phyloP scores from a whole-genome alignment of 2,888 invertebrate species.

The Neoascia interrupta region DNA sequence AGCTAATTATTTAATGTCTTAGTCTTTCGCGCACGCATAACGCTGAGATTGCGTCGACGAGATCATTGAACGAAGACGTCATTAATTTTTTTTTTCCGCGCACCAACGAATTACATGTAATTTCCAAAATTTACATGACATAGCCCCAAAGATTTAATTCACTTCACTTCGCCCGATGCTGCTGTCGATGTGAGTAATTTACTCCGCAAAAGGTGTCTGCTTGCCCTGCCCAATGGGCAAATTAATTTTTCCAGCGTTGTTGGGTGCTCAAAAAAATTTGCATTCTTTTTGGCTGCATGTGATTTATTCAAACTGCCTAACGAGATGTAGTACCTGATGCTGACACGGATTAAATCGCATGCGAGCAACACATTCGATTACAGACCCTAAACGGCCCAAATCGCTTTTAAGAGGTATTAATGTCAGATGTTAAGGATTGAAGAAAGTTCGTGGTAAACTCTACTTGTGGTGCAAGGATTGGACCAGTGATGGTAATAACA shows the following conservation, averaged over 20 bases:
- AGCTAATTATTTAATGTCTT: slow-evolving; percentile 48
- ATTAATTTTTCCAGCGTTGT: too few relatives aligned
- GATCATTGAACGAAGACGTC: slow-evolving; percentile 33
- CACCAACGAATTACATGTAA: slow-evolving; percentile 51
- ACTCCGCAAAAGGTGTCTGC: slow-evolving; percentile 7
- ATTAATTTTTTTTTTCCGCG: slow-evolving; percentile 38
- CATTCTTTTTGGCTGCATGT: slow-evolving; percentile 13
- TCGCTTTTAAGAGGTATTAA: slow-evolving; percentile 56
- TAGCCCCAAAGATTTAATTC: slow-evolving; percentile 40
- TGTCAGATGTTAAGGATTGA: slow-evolving; percentile 44
- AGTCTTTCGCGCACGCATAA: slow-evolving; percentile 13
- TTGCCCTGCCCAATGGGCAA: slow-evolving; percentile 40
- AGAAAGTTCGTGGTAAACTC: slow-evolving; percentile 35
- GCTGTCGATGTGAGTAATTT: slow-evolving; percentile 59
- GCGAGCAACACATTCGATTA: slow-evolving; percentile 53
- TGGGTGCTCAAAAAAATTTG: too few relatives aligned
- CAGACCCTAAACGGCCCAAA: slow-evolving; percentile 35
- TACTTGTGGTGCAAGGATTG: too few relatives aligned
- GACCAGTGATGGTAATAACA: too few relatives aligned
- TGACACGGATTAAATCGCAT: slow-evolving; percentile 18
- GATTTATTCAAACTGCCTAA: slow-evolving; percentile 60
- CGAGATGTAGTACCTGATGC: slow-evolving; percentile 39
- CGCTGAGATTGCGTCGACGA: slow-evolving; percentile 8
- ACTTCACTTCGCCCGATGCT: slow-evolving; percentile 47
- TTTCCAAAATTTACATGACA: slow-evolving; percentile 57